Evolutionary conservation across 1,140 invertebrate species (phyloP), one percentile per base, ranked within the genome.

Genomic region (Plectrocnemia conspersa): DNA sequence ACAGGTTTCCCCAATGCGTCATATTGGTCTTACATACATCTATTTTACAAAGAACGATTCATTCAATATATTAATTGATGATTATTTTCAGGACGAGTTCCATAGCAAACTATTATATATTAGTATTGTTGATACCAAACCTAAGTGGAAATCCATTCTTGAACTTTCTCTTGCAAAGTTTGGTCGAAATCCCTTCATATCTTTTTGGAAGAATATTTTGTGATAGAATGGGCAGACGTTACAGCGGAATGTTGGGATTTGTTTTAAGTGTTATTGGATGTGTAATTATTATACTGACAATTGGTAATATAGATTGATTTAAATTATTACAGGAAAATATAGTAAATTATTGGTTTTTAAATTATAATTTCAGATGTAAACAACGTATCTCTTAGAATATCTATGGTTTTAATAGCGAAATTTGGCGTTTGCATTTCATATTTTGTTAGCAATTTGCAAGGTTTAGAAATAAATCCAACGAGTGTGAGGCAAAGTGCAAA

Each of bases 401-500:
- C 65, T 7, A 54, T 84, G 59, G 73, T 77, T 16, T 71, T 82
- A 15, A 65, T 80, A 41, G 79, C 78, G 33, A 83, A 84, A 64
- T 78, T 85, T 60, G 76, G 76, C 32, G 77, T 81, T 44, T 78
- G 79, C 3, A 66, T 82, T 2, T 72, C 80, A 7, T 86, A 82
- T 66, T 80, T 82, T 62, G 74, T 81, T 7, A 75, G 80, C 23
- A 86, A 82, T 63, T 66, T 81, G 61, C 75, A 83, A 59, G 79
- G 77, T 41, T 76, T 84, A 58, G 84, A 86, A 69, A 73, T 85
- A 4, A 84, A 84, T 64, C 84, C 84, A 11, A 86, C 83, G 0
- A 78, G 78, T 52, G 67, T 86, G 18, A 68, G 84, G 3, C 81
- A 84, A 59, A 79, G 81, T 15, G 84, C 83, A 42, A 77, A 79